Evolutionary conservation across 30 jellyfish, hydroid and myxozoan species (phyloP).

Genomic region (Turritopsis dohrnii): DNA sequence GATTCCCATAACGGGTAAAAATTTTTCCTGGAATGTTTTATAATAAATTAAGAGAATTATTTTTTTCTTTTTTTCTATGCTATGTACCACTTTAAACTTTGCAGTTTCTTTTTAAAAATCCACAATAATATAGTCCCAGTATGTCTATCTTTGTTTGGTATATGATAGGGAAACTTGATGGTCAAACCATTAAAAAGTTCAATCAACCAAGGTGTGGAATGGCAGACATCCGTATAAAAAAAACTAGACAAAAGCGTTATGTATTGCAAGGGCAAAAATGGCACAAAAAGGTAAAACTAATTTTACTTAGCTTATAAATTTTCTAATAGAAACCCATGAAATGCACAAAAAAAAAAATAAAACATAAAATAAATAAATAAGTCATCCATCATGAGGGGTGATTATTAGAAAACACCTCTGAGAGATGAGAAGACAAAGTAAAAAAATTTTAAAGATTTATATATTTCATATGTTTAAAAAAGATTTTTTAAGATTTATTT

Average conservation of each 20-base stretch:
- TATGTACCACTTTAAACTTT: neutral
- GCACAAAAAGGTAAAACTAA: constrained; percentile 50
- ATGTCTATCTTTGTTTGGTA: neutral
- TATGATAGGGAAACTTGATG: constrained; percentile 36
- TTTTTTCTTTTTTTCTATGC: neutral
- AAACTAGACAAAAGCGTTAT: constrained; percentile 41
- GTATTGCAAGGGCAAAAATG: constrained; percentile 73
- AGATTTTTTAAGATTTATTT: too few relatives aligned
- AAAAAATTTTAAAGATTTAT: too few relatives aligned
- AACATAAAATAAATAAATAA: too few relatives aligned
- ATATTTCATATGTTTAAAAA: too few relatives aligned
- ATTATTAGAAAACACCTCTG: too few relatives aligned
- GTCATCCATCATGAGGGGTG: too few relatives aligned
- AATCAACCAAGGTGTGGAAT: constrained; percentile 79
- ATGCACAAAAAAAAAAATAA: too few relatives aligned
- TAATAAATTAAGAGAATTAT: neutral
- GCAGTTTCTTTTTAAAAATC: neutral
- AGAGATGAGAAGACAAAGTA: too few relatives aligned
- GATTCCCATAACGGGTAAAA: constrained; percentile 35
- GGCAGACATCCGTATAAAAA: constrained; percentile 39
- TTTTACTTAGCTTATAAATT: neutral
- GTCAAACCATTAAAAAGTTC: constrained; percentile 38
- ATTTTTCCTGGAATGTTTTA: too few relatives aligned
- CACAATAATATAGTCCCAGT: neutral
- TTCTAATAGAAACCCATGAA: too few relatives aligned